Evolutionary conservation across 1,140 invertebrate genomes (phyloP).

Genomic region (Bombyx mori): ASM3026992v2 NC_085110.1:13301001-13301500

Average conservation of each 20-base stretch:
- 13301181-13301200: no score
- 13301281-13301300: conserved; percentile 52
- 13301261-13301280: conserved; percentile 25
- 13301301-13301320: conserved; percentile 71
- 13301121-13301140: no score
- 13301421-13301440: conserved; percentile 64
- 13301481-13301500: conserved; percentile 70
- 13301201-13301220: no score
- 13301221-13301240: no score
- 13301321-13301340: conserved; percentile 70
- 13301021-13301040: no score
- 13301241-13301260: conserved; percentile 10
- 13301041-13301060: no score
- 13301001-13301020: no score
- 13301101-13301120: no score
- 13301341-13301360: conserved; percentile 67
- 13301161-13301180: no score
- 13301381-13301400: conserved; percentile 61
- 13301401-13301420: conserved; percentile 58
- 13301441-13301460: conserved; percentile 58
- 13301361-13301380: conserved; percentile 66
- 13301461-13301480: conserved; percentile 64
- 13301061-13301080: no score
- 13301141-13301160: no score
- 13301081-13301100: no score